Percentiles rank a stretch among this genome's conserved stretches.
These are phyloP conservation scores for Ormia ochracea DNA, from an alignment of 2,888 invertebrate genomes.

Conservation along the genomic window DNA sequence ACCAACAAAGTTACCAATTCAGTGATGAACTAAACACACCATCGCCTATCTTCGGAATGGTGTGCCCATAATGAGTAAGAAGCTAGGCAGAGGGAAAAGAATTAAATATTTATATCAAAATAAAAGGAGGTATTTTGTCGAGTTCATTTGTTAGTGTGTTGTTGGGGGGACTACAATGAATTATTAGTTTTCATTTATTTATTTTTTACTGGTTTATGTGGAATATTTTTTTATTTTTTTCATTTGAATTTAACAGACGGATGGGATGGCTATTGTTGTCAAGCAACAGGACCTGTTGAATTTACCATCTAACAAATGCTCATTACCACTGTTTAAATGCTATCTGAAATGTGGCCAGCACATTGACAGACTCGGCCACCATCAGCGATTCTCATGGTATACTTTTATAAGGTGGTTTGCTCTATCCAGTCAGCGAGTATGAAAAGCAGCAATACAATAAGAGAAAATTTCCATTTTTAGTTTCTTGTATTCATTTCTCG, in stretches of 20 bases:
- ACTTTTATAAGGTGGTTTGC: slow-evolving; percentile 6
- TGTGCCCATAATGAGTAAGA: slow-evolving; percentile 4
- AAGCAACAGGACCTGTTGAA: slow-evolving; percentile 60
- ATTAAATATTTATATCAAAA: slow-evolving; percentile 45
- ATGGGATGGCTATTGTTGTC: slow-evolving; percentile 32
- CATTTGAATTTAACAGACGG: neutral
- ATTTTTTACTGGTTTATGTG: no score
- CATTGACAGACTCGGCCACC: slow-evolving; percentile 66
- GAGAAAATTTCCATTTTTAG: slow-evolving; percentile 23
- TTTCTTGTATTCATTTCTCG: neutral
- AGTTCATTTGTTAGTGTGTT: slow-evolving; percentile 27
- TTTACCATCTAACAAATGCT: slow-evolving; percentile 59
- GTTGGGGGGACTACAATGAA: slow-evolving; percentile 50
- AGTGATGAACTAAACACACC: slow-evolving; percentile 31
- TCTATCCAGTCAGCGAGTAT: neutral
- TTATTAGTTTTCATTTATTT: slow-evolving; percentile 53
- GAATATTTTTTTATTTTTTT: slow-evolving; percentile 5
- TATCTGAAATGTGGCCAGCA: slow-evolving; percentile 63
- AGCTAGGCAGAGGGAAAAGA: neutral
- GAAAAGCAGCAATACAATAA: neutral
- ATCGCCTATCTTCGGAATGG: slow-evolving; percentile 22
- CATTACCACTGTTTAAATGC: slow-evolving; percentile 64
- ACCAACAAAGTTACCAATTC: slow-evolving; percentile 26
- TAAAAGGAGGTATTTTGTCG: slow-evolving; percentile 53
- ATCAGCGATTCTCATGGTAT: slow-evolving; percentile 64